Evolutionary conservation across 2,797 vertebrate species (phyloP).

Genomic region (Sebastes reedi): DNA sequence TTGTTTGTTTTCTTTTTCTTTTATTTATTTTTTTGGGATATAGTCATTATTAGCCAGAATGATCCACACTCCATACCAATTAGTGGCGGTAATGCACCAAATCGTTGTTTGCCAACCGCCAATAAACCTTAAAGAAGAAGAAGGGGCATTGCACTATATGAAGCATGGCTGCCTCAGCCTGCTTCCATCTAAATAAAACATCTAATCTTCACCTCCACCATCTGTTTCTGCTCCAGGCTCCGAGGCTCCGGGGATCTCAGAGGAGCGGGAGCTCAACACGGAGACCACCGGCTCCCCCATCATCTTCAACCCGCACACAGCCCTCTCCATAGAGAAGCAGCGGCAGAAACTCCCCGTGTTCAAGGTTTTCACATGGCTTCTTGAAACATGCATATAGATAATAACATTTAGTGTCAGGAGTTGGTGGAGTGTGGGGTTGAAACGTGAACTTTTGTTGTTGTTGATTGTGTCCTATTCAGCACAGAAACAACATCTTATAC

Average conservation of each 20-base stretch:
- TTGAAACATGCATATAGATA: background rate
- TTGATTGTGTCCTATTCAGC: conserved; percentile 78
- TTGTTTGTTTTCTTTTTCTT: too few species aligned
- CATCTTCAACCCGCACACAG: conserved; percentile 92
- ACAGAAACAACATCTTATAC: conserved; percentile 98
- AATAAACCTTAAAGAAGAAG: too few species aligned
- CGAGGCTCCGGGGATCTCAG: conserved; percentile 91
- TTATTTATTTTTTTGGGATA: too few species aligned
- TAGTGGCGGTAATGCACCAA: too few species aligned
- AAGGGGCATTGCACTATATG: background rate
- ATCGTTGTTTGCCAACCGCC: too few species aligned
- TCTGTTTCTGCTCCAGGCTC: conserved; percentile 82
- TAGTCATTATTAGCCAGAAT: too few species aligned
- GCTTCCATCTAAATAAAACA: conserved; percentile 33
- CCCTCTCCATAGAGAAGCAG: conserved; percentile 96
- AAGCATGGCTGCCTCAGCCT: background rate
- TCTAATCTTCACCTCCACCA: conserved; percentile 17
- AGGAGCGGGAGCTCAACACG: conserved; percentile 91
- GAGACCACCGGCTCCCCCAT: conserved; percentile 88
- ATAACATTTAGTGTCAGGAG: background rate
- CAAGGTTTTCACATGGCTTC: conserved; percentile 83
- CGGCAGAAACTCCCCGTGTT: conserved; percentile 97
- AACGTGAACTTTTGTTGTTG: background rate
- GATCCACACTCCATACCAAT: rapidly evolving
- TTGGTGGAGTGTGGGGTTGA: background rate